Conservation (phyloP, 2,888 invertebrate genomes). For the Idaea dimidiata region DNA sequence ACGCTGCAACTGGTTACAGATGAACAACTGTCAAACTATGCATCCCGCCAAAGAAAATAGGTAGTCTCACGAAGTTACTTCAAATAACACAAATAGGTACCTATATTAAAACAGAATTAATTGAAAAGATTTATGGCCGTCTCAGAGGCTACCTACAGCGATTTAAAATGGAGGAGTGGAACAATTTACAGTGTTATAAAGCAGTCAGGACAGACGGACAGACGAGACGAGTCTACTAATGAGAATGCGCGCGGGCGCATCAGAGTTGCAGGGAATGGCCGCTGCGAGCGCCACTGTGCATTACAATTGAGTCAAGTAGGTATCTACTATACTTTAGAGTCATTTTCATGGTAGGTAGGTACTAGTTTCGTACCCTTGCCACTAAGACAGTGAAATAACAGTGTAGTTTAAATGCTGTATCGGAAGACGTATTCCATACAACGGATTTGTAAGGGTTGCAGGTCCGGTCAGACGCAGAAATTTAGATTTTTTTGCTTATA, state of each 20-base stretch:
- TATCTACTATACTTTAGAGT: not conserved
- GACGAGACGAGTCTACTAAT: slow-evolving; percentile 41
- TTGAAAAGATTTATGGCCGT: slow-evolving; percentile 24
- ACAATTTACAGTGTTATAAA: slow-evolving; percentile 64
- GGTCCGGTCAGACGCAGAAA: too few relatives aligned
- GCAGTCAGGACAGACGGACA: slow-evolving; percentile 51
- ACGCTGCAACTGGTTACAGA: not conserved
- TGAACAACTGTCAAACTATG: not conserved
- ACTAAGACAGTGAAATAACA: too few relatives aligned
- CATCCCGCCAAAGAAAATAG: not conserved
- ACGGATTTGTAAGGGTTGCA: too few relatives aligned
- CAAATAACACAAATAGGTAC: not conserved
- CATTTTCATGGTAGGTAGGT: too few relatives aligned
- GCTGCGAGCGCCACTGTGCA: slow-evolving; percentile 32
- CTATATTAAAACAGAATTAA: slow-evolving; percentile 27
- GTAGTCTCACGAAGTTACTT: not conserved
- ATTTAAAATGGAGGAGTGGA: slow-evolving; percentile 39
- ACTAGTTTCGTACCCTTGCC: too few relatives aligned
- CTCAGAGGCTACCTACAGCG: slow-evolving; percentile 30
- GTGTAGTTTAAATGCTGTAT: too few relatives aligned
- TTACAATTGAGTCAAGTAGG: slow-evolving; percentile 27
- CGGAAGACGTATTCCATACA: too few relatives aligned
- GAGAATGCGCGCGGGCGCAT: slow-evolving; percentile 49
- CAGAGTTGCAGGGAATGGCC: slow-evolving; percentile 30
- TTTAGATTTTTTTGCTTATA: too few relatives aligned